phyloP scores from a whole-genome alignment of 2,888 invertebrate species.

The Aphodius sticticus region DNA sequence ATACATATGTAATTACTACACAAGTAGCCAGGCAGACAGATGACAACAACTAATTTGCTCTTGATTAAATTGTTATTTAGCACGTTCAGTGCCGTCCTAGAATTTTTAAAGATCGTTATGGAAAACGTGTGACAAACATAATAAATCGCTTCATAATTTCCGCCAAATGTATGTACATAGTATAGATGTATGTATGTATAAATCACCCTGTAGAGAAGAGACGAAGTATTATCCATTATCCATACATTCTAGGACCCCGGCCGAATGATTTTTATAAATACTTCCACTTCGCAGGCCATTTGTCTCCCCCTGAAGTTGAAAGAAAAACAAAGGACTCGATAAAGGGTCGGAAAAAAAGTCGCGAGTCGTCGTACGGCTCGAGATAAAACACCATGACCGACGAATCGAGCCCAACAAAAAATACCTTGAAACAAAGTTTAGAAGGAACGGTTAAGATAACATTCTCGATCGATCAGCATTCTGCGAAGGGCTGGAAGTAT shows the following conservation, averaged over 20 bases:
- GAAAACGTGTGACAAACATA: too few relatives aligned
- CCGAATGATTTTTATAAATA: constrained; percentile 12
- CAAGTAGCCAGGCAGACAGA: too few relatives aligned
- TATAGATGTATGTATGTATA: too few relatives aligned
- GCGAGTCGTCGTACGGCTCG: background rate
- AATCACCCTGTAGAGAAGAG: background rate
- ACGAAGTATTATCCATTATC: background rate
- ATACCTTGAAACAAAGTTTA: background rate
- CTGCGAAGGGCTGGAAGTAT: background rate
- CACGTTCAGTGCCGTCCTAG: too few relatives aligned
- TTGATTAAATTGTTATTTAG: too few relatives aligned
- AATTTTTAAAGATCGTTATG: too few relatives aligned
- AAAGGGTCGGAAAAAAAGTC: constrained; percentile 13
- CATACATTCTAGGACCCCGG: background rate
- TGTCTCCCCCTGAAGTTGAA: constrained; percentile 22
- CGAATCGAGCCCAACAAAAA: background rate
- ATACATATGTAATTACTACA: too few relatives aligned
- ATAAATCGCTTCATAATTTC: too few relatives aligned
- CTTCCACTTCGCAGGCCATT: constrained; percentile 22
- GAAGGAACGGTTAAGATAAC: background rate
- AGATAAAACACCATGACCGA: background rate
- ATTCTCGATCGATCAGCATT: background rate
- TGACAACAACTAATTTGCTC: too few relatives aligned
- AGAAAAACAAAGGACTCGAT: constrained; percentile 20
- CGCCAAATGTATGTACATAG: too few relatives aligned